Percentiles rank a stretch among this genome's conserved stretches.
phyloP scores from a whole-genome alignment of 2,113 vertebrate species.

The Nothoprocta pentlandii region DNA sequence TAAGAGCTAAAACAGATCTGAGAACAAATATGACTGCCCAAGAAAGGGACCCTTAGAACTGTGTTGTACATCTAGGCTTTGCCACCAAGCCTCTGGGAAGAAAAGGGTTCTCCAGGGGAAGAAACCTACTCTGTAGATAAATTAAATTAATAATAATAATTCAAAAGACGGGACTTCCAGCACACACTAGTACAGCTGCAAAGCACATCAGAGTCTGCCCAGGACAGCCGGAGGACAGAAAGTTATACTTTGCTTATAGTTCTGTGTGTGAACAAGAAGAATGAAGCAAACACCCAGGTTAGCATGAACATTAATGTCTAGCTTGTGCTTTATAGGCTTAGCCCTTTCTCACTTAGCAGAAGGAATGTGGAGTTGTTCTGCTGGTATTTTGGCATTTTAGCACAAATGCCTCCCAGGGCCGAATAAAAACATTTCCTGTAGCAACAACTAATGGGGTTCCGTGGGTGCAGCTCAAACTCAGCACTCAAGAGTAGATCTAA shows the following conservation, averaged over 20 bases:
- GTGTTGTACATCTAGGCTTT: not conserved
- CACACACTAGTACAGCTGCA: not conserved
- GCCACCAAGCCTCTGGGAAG: not conserved
- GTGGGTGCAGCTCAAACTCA: not conserved
- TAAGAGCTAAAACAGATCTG: not conserved
- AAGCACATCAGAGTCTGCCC: not conserved
- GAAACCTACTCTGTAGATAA: not conserved
- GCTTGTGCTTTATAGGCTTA: not conserved
- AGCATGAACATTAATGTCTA: not conserved
- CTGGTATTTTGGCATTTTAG: constrained; percentile 19
- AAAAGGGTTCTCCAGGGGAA: not conserved
- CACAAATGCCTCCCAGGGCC: not conserved
- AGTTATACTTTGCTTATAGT: not conserved
- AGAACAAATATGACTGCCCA: not conserved
- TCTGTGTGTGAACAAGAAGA: not conserved
- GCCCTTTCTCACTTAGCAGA: not conserved
- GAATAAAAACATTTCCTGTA: constrained; percentile 7
- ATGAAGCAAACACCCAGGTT: not conserved
- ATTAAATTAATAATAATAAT: not conserved
- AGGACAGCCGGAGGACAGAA: not conserved
- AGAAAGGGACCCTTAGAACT: not conserved
- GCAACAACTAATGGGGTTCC: not conserved
- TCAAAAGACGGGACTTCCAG: not conserved
- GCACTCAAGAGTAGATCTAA: not conserved
- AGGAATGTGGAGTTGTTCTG: constrained; percentile 7